Conservation (phyloP, 2,888 invertebrate genomes). For the Drosophila kanekoi region DNA sequence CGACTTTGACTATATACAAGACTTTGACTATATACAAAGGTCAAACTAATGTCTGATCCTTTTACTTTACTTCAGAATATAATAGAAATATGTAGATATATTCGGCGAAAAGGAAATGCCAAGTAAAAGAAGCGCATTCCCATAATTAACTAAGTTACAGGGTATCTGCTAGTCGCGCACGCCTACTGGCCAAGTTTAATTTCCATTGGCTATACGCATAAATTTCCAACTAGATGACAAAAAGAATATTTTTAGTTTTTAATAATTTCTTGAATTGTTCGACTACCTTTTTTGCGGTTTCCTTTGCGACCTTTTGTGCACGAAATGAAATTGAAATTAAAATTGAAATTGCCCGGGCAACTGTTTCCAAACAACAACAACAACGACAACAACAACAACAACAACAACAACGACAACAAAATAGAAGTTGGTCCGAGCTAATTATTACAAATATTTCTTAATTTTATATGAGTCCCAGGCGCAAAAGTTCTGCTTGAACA, state of each 20-base stretch:
- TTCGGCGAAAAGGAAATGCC: too few species aligned
- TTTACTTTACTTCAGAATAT: too few species aligned
- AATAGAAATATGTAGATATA: too few species aligned
- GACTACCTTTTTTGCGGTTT: slow-evolving; percentile 25
- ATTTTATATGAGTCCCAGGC: slow-evolving; percentile 63
- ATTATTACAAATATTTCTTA: slow-evolving; percentile 76
- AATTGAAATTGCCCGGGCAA: slow-evolving; percentile 39
- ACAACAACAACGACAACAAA: not conserved
- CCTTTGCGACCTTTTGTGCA: slow-evolving; percentile 24
- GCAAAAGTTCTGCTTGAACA: slow-evolving; percentile 72
- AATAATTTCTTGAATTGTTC: slow-evolving; percentile 31
- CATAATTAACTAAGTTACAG: not conserved
- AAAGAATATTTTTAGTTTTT: slow-evolving; percentile 30
- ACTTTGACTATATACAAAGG: too few species aligned
- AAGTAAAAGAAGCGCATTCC: too few species aligned
- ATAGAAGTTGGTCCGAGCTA: slow-evolving; percentile 46
- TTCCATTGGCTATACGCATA: slow-evolving; percentile 25
- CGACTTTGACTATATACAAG: too few species aligned
- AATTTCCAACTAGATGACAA: slow-evolving; percentile 32
- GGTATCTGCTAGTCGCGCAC: not conserved
- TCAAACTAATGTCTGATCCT: too few species aligned
- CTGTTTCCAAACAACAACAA: not conserved
- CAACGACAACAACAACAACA: not conserved
- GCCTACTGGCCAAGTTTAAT: not conserved
- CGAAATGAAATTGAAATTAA: slow-evolving; percentile 27